Conservation (phyloP, 2,113 vertebrate genomes). For the Fulica atra region DNA sequence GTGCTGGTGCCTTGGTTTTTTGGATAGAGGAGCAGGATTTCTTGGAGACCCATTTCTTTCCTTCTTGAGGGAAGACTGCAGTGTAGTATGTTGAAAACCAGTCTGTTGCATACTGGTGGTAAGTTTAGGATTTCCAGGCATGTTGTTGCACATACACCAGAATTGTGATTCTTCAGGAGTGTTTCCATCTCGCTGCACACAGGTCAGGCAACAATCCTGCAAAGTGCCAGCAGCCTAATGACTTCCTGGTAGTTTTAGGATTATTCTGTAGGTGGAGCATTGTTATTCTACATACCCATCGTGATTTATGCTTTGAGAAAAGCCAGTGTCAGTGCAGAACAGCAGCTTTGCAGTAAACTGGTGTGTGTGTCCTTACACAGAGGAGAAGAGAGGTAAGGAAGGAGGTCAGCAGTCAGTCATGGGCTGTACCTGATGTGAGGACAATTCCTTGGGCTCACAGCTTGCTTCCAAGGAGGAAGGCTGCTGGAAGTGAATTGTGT, state of each 20-base stretch:
- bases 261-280: background rate
- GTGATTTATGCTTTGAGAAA: background rate
- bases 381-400: background rate
- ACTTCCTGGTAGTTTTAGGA: background rate
- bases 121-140: background rate
- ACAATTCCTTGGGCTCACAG: background rate
- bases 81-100: background rate
- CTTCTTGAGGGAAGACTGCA: background rate
- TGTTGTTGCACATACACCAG: background rate
- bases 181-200: fast-evolving
- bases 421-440: background rate
- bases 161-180: background rate
- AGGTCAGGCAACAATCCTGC: background rate
- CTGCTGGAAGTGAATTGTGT: background rate
- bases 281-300: background rate
- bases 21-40: background rate
- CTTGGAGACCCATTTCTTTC: background rate
- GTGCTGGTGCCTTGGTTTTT: background rate
- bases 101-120: background rate
- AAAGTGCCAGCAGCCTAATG: background rate
- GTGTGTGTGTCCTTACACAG: background rate
- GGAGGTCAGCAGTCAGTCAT: background rate
- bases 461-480: background rate
- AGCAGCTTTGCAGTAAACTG: background rate
- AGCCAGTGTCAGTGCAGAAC: background rate